Evolutionary conservation across 2,797 vertebrate genomes (phyloP), one percentile per base, ranked within the genome.

Genomic region (Brachyalestes nurse): DNA sequence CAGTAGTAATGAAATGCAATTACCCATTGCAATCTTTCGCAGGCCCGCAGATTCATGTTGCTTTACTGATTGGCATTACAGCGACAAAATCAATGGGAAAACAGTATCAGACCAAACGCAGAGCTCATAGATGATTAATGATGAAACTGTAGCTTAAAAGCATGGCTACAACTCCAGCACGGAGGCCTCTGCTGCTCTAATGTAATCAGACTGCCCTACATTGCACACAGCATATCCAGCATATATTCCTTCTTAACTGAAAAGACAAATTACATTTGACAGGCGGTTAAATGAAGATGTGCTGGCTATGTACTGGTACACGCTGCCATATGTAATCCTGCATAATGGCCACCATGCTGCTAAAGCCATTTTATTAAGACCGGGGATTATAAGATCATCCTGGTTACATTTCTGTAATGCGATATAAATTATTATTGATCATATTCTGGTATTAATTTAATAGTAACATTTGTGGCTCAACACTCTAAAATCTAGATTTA

Each of bases 41-140:
- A 66, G 25, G 57, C 67, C 42, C 65, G 55, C 71, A 64, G 74
- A 83, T 78, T 72, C 38, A 42, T 65, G 75, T 42, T 79, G 40
- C 38, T 57, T 45, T 38, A 62, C 38, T 66, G 58, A 75, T 65
- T 79, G 78, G 25, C 25, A 77, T 73, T 75, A 73, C 60, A 23
- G 57, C 72, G 76, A 73, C 13, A 61, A 77, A 78, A 84, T 79
- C 75, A 83, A 84, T 82, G 23, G 25, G 53, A 83, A 82, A 81
- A 82, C 78, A 86, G 79, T 61, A 79, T 69, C 57, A 61, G 69
- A 82, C 34, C 57, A 79, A 81, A 74, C 72, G 12, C 47, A 79
- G 72, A 72, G 42, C 51, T 71, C 10, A 8, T 25, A 83, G 74
- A 82, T 83, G 79, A 83, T 82, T 79, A 74, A 88, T 78, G 65